phyloP scores from a whole-genome alignment of 2,888 invertebrate genomes.

The Pseudoips prasinana region DNA sequence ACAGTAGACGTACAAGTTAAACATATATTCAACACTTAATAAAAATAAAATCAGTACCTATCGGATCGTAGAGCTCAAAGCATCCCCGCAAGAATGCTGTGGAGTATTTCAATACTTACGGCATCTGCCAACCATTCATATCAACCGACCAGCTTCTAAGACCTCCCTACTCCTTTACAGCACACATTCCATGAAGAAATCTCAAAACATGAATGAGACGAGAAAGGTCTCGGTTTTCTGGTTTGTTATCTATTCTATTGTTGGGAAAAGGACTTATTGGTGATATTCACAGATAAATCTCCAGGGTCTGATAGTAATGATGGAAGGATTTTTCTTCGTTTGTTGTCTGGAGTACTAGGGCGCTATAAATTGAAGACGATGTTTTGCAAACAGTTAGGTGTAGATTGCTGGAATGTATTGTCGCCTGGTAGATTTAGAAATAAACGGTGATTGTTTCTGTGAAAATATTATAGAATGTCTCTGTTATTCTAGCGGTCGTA shows the following conservation, averaged over 20 bases:
- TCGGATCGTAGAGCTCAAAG: constrained; percentile 36
- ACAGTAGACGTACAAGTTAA: too few relatives aligned
- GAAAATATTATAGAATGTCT: too few relatives aligned
- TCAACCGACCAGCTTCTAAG: constrained; percentile 31
- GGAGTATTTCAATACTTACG: constrained; percentile 52
- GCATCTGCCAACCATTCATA: constrained; percentile 46
- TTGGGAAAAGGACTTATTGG: constrained; percentile 41
- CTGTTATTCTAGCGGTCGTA: too few relatives aligned
- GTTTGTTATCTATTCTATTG: constrained; percentile 24
- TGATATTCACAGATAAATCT: constrained; percentile 48
- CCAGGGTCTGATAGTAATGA: constrained; percentile 25
- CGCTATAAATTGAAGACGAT: constrained; percentile 7
- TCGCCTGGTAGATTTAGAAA: constrained; percentile 11
- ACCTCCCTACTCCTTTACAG: constrained; percentile 12
- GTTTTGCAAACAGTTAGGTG: constrained; percentile 8
- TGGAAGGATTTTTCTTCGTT: constrained; percentile 17
- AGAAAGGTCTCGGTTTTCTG: constrained; percentile 13
- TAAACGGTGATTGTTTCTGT: too few relatives aligned
- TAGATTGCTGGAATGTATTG: constrained; percentile 8
- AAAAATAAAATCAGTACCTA: too few relatives aligned
- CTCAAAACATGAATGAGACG: constrained; percentile 6
- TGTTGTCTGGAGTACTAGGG: constrained; percentile 6
- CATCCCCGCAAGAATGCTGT: constrained; percentile 39
- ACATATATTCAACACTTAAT: too few relatives aligned
- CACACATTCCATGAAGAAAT: constrained; percentile 1